Base-by-base conservation (phyloP, 2,113 vertebrate species). In the Ranitomeya imitator region DNA sequence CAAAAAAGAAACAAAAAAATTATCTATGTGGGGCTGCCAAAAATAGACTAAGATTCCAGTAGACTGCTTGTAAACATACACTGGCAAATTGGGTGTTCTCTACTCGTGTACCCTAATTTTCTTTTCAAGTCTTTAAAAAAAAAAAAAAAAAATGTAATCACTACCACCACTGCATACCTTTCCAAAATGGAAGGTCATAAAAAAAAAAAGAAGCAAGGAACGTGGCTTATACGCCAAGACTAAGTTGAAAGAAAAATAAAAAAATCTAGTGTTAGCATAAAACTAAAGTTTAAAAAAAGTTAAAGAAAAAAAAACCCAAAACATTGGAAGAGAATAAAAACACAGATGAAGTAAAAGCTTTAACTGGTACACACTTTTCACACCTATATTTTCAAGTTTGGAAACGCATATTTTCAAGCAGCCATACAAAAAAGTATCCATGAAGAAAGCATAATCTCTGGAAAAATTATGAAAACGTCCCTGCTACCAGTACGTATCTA, bases 381-480 rank as follows among this genome's bases (percentile, higher is more conserved):
- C 96, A 95, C 95, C 95, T 96, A 96, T 96, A 97, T 97, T 96
- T 45, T 96, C 95, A 96, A 96, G 95, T 96, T 97, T 97, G 95
- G 96, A 98, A 97, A 98, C 95, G 96, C 96, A 97, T 95, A 96
- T 97, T 97, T 96, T 97, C 96, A 97, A 98, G 96, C 96, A 97
- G 97, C 96, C 97, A 97, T 98, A 99, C 97, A 97, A 97, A 96
- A 95, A 98, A 96, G 95, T 97, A 96, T 96, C 94, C 95, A 97
- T 97, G 96, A 96, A 97, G 95, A 96, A 98, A 96, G 97, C 96
- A 97, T 96, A 96, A 98, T 96, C 96, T 98, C 96, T 96, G 96
- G 94, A 96, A 97, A 97, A 95, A 95, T 97, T 96, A 97, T 97
- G 96, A 98, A 99, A 98, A 98, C 97, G 98, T 97, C 97, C 97